Base-by-base conservation (phyloP, 2,797 vertebrate species). In the Ispidina picta region DNA sequence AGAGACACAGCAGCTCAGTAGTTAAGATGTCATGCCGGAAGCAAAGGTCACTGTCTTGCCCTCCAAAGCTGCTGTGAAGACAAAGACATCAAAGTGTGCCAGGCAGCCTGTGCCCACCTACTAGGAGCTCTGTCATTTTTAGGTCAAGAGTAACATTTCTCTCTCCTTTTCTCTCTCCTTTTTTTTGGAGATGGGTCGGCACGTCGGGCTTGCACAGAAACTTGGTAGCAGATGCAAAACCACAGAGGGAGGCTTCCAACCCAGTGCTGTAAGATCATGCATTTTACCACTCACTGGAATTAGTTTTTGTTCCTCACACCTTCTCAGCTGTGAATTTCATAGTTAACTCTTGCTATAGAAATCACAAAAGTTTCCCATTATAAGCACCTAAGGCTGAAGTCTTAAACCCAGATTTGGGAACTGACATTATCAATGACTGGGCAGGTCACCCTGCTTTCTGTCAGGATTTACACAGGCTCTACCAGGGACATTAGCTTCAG, bases 201-300 rank as follows among this genome's bases (percentile, higher is more conserved):
- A 39, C 1, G 0, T 48, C 33, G 51, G 33, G n/a, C 18, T 21
- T 60, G 49, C 33, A 54, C 21, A 65, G 59, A n/a, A 55, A 55
- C 43, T 29, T 29, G 31, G 29, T 12, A 41, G 13, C 33, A 77
- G 66, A 48, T 39, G 20, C 55, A 78, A 51, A 64, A 74, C 60
- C 31, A 43, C 31, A 21, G 65, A 68, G 23, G 3, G 58, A 68
- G 23, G 3, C 74, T 65, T 87, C 54, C 26, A n/a, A 64, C 14
- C 33, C 5, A 3, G 7, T 23, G 12, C 22, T 0, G 0, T 62
- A 39, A 33, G 5, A n/a, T 13, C 20, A 14, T 0, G 0, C 21
- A 18, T 71, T 90, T 77, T 33, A 35, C 17, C 12, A 14, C 12
- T 77, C 9, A 0, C 26, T 68, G 15, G 16, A 83, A 41, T 11